Base-by-base conservation (phyloP, 1,140 invertebrate genomes). In the Tyrophagus putrescentiae region DNA sequence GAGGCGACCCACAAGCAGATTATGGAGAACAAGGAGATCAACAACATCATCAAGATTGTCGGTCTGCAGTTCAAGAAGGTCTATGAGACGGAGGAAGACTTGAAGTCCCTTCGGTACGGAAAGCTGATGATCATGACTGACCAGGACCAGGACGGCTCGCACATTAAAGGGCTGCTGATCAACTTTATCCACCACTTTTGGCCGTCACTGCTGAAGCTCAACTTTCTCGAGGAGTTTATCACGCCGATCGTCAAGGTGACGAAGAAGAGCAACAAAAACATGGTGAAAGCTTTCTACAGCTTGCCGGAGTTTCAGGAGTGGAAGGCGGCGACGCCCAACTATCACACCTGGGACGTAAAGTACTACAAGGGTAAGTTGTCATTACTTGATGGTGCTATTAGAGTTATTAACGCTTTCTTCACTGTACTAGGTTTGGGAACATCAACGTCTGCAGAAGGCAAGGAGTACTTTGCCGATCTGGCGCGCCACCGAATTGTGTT, bases 111-210 rank as follows among this genome's bases (percentile, higher is more conserved):
- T 5, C 79, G 96, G 48, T 98, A 98, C 71, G 92, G 93, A 45
- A 91, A 89, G 76, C 73, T 99, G 11, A 99, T 99, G 96, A 98
- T 99, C 60, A 99, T 99, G 96, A 95, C 95, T 63, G 96, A 99
- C 97, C 96, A 99, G 65, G 70, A 79, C 71, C 75, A 85, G 75
- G 96, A 99, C 70, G 96, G 96, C 34, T 98, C 94, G 0, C 96
- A 99, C 71, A 99, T 99, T 64, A 99, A 99, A 78, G 96, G 93
- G 36, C 75, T 99, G 0, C 78, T 99, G 7, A 98, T 99, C 59
- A 99, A 99, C 76, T 99, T 99, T 67, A 86, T 99, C 64, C 96
- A 99, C 74, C 84, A 93, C 70, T 95, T 95, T 72, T 98, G 94
- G 94, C 95, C 96, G 2, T 84, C 85, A 57, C 73, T 99, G 25